Evolutionary conservation across 2,888 invertebrate genomes (phyloP).

Genomic region (Caenorhabditis becei): DNA sequence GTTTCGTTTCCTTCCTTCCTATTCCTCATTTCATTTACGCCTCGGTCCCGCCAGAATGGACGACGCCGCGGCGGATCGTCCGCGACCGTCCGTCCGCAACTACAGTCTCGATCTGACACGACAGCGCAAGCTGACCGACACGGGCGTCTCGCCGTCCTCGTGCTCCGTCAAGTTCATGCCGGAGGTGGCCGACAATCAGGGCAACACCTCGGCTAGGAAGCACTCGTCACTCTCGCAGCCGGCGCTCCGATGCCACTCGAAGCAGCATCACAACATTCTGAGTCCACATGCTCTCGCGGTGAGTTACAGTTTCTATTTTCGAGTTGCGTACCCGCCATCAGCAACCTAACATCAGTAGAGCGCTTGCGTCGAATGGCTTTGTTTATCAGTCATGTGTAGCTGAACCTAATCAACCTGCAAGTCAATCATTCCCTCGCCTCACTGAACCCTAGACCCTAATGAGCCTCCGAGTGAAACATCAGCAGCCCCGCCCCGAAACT

Average conservation of each 20-base stretch:
- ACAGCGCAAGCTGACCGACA: slow-evolving; percentile 36
- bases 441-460: no score
- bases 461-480: no score
- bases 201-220: slow-evolving; percentile 42
- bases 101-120: slow-evolving; percentile 53
- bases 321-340: no score
- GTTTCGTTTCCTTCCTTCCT: slow-evolving; percentile 15
- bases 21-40: slow-evolving; percentile 23
- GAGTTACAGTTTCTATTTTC: slow-evolving; percentile 30
- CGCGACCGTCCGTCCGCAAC: slow-evolving; percentile 43
- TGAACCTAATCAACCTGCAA: no score
- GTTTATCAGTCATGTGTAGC: no score
- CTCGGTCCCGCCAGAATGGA: slow-evolving; percentile 3
- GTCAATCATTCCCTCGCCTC: no score
- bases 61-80: slow-evolving; percentile 3
- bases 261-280: slow-evolving; percentile 66
- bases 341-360: no score
- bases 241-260: slow-evolving; percentile 44
- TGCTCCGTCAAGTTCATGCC: slow-evolving; percentile 56
- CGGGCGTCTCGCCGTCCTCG: slow-evolving; percentile 40
- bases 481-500: not conserved
- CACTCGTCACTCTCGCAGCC: slow-evolving; percentile 62
- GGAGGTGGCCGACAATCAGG: slow-evolving; percentile 28
- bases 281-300: slow-evolving; percentile 69
- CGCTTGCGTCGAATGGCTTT: no score